phyloP scores from a whole-genome alignment of 2,888 invertebrate genomes.

The Deroplatys truncata region DNA sequence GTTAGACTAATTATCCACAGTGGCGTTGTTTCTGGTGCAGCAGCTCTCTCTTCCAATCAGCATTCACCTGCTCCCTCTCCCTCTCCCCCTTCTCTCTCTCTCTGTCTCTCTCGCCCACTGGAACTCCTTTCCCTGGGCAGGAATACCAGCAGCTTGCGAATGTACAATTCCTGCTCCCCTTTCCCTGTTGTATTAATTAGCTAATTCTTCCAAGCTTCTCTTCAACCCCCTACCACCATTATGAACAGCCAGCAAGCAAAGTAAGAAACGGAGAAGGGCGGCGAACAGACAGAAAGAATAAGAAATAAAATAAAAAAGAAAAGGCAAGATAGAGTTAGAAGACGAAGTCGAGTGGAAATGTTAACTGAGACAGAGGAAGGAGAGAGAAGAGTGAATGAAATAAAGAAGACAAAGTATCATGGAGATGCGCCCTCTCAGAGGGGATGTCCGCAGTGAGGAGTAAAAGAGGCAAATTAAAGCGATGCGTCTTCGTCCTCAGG shows the following conservation, averaged over 20 bases:
- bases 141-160: not conserved
- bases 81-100: too few species aligned
- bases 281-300: not conserved
- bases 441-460: constrained; percentile 12
- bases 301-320: not conserved
- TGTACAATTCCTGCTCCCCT: not conserved
- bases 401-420: constrained; percentile 30
- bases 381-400: constrained; percentile 25
- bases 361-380: constrained; percentile 3
- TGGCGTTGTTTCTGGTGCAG: not conserved
- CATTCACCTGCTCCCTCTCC: too few species aligned
- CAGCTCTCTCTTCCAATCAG: not conserved
- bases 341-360: constrained; percentile 18
- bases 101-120: too few species aligned
- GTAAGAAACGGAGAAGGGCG: not conserved
- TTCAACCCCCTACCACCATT: not conserved
- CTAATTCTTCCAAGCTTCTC: constrained; percentile 28
- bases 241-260: not conserved
- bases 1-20: not conserved
- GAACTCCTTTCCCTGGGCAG: not conserved
- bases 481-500: constrained; percentile 28
- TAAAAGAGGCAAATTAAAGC: constrained; percentile 29
- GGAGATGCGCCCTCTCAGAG: constrained; percentile 14
- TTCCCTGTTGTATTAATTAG: constrained; percentile 27
- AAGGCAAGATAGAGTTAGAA: constrained; percentile 9